Conservation (phyloP, 2,113 vertebrate genomes). For the Sturnira hondurensis region DNA sequence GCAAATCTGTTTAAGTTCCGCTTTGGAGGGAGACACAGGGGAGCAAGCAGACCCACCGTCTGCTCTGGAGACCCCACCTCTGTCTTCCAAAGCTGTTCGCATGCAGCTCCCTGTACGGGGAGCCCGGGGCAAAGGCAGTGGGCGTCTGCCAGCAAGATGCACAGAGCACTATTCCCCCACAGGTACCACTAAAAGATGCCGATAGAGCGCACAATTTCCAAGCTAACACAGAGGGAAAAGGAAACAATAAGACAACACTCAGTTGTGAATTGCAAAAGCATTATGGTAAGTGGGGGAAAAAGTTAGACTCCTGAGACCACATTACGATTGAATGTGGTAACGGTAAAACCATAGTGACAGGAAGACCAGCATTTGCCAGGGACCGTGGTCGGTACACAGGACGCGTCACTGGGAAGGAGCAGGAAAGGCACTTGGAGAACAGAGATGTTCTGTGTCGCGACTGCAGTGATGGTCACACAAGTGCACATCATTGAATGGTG, state of each 20-base stretch:
- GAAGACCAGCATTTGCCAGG: no score
- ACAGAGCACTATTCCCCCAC: background rate
- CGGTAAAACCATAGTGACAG: background rate
- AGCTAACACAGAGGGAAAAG: background rate
- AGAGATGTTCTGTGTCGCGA: background rate
- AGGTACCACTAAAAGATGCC: background rate
- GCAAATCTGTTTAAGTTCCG: background rate
- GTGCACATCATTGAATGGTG: background rate
- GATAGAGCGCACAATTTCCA: background rate
- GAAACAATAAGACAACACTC: background rate
- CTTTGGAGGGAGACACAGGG: background rate
- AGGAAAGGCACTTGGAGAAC: background rate
- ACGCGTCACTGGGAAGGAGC: background rate
- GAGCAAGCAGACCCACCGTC: background rate
- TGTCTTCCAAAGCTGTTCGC: background rate
- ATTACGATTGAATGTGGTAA: background rate
- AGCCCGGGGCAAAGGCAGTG: background rate
- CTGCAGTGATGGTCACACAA: no score
- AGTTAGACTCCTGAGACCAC: background rate
- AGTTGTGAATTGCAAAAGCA: background rate
- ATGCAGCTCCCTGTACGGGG: background rate
- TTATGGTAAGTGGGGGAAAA: background rate
- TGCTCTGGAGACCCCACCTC: background rate
- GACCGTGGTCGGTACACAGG: background rate
- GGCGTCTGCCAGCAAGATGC: background rate